Base-by-base conservation (phyloP, 1,140 invertebrate species). In the Stegodyphus mimosarum region DNA sequence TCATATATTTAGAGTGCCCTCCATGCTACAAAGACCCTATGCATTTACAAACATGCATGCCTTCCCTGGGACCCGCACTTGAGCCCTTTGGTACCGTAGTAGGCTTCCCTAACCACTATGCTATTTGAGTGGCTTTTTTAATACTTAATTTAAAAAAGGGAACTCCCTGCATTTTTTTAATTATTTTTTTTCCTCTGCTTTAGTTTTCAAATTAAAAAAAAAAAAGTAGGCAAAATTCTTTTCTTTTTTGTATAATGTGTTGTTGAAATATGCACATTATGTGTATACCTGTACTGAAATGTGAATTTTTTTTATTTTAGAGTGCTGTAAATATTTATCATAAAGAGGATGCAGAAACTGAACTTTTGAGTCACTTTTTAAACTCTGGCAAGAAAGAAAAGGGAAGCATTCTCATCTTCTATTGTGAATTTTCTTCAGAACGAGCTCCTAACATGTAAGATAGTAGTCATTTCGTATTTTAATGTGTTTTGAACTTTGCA, bases 401-500 rank as follows among this genome's bases (percentile, higher is more conserved):
- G 6, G 66, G 95, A 52, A 91, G 93, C 69, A 94, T 99, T 67
- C 90, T 99, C n/a, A 95, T 99, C 50, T 99, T 99, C 90, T 98
- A 99, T 90, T 99, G 98, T 91, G 98, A 99, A 91, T 99, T 98
- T 91, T 99, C 97, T 0, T 95, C 96, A 83, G 95, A 99, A 91
- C 92, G 98, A 64, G 98, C 96, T 52, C 98, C 98, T 6, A 96
- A 94, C 88, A 91, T 99, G 94, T 96, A 92, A 33, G 33, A 33
- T 33, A 33, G 3, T 33, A 33, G 33, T 33, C 33, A 3, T 33
- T 33, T 33, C 33, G 3, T 3, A 33, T 33, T 33, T 33, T 33
- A 33, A 33, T 33, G 33, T 33, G 3, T 33, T 33, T 33, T 33
- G 33, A n/a, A n/a, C n/a, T n/a, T n/a, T n/a, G n/a, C n/a, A n/a